phyloP scores from a whole-genome alignment of 2,113 vertebrate genomes.

The Gavialis gangeticus region DNA sequence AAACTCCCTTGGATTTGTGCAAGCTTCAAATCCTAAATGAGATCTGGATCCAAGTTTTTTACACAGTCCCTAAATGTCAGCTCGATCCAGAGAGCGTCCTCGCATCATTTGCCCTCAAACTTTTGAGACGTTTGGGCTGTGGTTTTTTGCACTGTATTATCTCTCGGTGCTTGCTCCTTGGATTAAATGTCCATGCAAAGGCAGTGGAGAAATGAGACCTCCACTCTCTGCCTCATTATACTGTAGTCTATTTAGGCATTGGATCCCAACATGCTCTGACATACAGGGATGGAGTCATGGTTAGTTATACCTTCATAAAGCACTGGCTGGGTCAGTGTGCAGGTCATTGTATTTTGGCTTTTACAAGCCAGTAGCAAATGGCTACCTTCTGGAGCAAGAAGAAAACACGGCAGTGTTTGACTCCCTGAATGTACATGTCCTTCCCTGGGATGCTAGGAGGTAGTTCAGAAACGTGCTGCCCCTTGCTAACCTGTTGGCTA shows the following conservation, averaged over 20 bases:
- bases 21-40: background rate
- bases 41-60: background rate
- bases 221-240: too few species aligned
- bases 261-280: background rate
- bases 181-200: background rate
- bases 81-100: background rate
- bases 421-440: background rate
- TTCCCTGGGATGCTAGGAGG: background rate
- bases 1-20: background rate
- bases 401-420: background rate
- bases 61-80: background rate
- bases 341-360: background rate
- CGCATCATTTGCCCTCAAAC: background rate
- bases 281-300: background rate
- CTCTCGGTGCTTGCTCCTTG: background rate
- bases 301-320: background rate
- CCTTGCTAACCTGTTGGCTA: slow-evolving; percentile 62
- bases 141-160: slow-evolving; percentile 25
- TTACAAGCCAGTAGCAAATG: fast-evolving
- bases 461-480: slow-evolving; percentile 21
- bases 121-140: background rate
- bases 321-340: background rate
- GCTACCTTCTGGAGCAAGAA: background rate
- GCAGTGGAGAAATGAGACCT: background rate
- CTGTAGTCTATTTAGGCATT: background rate